Percentiles rank a stretch among this genome's conserved stretches.
phyloP scores from a whole-genome alignment of 1,140 invertebrate genomes.

The Nylanderia fulva region DNA sequence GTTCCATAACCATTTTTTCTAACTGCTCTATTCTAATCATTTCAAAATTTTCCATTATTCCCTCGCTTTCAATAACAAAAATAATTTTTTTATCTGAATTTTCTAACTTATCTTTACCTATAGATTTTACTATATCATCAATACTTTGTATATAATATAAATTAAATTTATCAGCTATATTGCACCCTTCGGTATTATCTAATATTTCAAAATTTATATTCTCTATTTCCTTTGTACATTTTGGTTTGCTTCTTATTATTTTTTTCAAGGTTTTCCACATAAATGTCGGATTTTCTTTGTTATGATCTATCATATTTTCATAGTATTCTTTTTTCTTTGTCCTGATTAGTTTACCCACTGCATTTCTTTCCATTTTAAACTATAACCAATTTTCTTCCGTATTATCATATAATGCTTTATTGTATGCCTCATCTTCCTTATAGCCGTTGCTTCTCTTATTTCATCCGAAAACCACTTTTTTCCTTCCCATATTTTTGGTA shows the following conservation, averaged over 20 bases:
- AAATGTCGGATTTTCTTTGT: neutral
- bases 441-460: slow-evolving; percentile 12
- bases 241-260: slow-evolving; percentile 2
- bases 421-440: slow-evolving; percentile 24
- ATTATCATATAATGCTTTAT: neutral
- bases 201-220: slow-evolving; percentile 35
- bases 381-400: too few species aligned
- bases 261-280: slow-evolving; percentile 36
- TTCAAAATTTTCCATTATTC: too few species aligned
- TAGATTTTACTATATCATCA: too few species aligned
- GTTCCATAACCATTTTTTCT: too few species aligned
- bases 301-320: neutral
- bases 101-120: too few species aligned
- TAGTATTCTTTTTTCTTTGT: slow-evolving; percentile 17
- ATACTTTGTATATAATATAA: too few species aligned
- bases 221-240: neutral
- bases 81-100: too few species aligned
- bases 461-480: slow-evolving; percentile 47
- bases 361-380: too few species aligned
- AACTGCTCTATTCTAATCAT: neutral
- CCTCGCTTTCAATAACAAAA: too few species aligned
- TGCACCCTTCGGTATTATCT: neutral
- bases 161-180: neutral
- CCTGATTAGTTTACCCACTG: too few species aligned
- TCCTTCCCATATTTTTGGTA: slow-evolving; percentile 15